Base-by-base conservation (phyloP, 1,140 invertebrate genomes). In the Ceratina australensis region DNA sequence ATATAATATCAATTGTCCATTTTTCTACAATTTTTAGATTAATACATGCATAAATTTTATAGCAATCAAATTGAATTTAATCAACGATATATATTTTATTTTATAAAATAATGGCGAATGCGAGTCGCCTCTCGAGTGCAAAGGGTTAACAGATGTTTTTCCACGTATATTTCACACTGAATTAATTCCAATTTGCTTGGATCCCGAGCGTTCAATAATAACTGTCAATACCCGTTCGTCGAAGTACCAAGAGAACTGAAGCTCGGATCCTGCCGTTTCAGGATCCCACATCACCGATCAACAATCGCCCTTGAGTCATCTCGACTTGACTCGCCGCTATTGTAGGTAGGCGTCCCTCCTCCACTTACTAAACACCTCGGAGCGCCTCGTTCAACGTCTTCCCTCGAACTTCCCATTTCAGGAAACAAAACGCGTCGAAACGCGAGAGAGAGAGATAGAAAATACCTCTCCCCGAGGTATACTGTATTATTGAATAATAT, bases 401-500 rank as follows among this genome's bases (percentile, higher is more conserved):
- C 8, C 42, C 3, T 7, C 28, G 13, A 24, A 24, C 42, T 65
- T 24, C 5, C 20, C 42, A 13, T 24, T 24, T 24, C 5, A 2
- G 13, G 16, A 2, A 50, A 66, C 16, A 18, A 50, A 50, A 50
- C 64, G 64, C 22, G 42, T 47, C n/a, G 1, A 1, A n/a, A 0
- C 63, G 2, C 5, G 20, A 64, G 3, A 13, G 60, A 33, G 3
- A 33, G 61, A 47, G n/a, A 20, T 3, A 49, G 52, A 16, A 3
- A n/a, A 54, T 18, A n/a, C 52, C 52, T 54, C 52, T 54, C 52
- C 16, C 52, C 52, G n/a, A n/a, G 16, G n/a, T 2, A 16, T 16
- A 20, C 18, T 50, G 3, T 18, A 16, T 65, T 42, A 56, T 47
- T 56, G 8, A 50, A 76, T 60, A 49, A 72, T 61, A 64, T 47